Conservation (phyloP, 1,140 invertebrate species). For the Belonocnema kinseyi region DNA sequence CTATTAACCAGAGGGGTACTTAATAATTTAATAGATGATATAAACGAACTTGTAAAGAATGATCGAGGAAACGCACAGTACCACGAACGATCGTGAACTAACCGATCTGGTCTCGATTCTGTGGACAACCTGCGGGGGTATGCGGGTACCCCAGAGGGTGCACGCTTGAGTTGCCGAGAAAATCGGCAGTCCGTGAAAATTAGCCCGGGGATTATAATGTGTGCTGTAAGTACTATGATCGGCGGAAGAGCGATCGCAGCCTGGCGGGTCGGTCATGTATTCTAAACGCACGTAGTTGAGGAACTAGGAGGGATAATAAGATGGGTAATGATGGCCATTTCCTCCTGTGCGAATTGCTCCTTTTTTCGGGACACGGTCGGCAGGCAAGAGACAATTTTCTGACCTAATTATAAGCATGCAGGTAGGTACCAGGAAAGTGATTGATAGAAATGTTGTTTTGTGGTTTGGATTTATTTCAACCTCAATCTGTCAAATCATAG, state of each 20-base stretch:
- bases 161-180: conserved; percentile 73
- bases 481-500: conserved; percentile 1
- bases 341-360: conserved; percentile 5
- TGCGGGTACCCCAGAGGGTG: conserved; percentile 56
- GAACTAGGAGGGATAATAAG: conserved; percentile 8
- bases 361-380: conserved; percentile 22
- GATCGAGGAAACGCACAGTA: conserved; percentile 56
- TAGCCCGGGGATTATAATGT: conserved; percentile 67
- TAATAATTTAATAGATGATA: conserved; percentile 35
- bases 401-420: background rate
- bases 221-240: conserved; percentile 66
- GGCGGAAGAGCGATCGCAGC: conserved; percentile 49
- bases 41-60: conserved; percentile 8
- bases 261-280: conserved; percentile 36
- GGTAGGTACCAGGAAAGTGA: conserved; percentile 4
- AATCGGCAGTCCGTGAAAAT: conserved; percentile 74
- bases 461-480: background rate
- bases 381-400: background rate
- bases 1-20: background rate
- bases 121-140: conserved; percentile 61
- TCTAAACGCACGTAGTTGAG: conserved; percentile 6
- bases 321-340: conserved; percentile 25
- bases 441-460: conserved; percentile 5
- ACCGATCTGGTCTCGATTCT: conserved; percentile 69
- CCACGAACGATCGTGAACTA: conserved; percentile 70